Percentiles rank a stretch among this genome's conserved stretches.
Evolutionary conservation across 2,113 vertebrate genomes (phyloP).

Genomic region (Pomatostomus ruficeps): DNA sequence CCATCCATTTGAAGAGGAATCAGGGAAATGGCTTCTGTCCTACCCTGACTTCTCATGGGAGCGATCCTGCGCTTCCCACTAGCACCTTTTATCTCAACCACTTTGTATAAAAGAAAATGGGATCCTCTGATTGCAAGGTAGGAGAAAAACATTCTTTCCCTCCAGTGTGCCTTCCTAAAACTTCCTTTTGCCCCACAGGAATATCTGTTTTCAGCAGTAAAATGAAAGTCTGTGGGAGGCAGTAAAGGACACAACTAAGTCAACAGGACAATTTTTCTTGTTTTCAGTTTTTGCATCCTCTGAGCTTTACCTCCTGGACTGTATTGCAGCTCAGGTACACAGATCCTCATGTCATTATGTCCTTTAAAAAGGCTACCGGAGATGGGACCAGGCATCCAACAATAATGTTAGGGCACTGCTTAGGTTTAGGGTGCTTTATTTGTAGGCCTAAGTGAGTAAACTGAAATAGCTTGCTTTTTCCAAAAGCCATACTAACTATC

Average conservation of each 20-base stretch:
- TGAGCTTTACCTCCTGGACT: neutral
- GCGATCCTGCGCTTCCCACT: neutral
- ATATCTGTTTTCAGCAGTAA: neutral
- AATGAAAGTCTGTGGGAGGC: neutral
- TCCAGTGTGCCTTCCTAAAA: neutral
- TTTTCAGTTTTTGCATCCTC: neutral
- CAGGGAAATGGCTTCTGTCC: neutral
- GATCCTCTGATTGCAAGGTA: neutral
- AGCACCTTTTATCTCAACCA: accelerated
- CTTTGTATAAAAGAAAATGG: neutral
- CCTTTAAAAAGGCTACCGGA: neutral
- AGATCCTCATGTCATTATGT: neutral
- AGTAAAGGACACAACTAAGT: neutral
- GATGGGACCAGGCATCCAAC: accelerated
- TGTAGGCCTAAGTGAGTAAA: neutral
- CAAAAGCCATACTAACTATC: neutral
- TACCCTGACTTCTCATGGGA: neutral
- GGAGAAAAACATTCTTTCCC: neutral
- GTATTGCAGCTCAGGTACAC: neutral
- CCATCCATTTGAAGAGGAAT: neutral
- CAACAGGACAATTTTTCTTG: neutral
- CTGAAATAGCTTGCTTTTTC: neutral
- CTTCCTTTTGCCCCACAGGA: neutral
- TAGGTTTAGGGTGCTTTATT: neutral
- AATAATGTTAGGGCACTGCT: neutral